A percentile compares a stretch with the other conserved stretches of the same genome.
Evolutionary conservation across 2,888 invertebrate genomes (phyloP).

Genomic region (Coelogynopora nodosa): DNA sequence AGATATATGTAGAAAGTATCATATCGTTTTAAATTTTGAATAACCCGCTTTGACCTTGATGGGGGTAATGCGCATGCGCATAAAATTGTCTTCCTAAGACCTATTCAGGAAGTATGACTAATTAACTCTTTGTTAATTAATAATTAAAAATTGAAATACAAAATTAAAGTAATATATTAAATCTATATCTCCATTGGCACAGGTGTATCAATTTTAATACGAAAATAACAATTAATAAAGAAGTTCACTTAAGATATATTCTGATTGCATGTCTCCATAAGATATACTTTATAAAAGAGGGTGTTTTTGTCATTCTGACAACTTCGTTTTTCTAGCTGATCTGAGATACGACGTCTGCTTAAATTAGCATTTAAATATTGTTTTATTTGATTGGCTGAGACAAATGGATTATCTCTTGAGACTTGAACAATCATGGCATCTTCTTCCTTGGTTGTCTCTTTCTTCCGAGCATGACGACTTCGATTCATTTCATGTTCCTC

Average conservation of each 20-base stretch:
- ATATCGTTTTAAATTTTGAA: not conserved
- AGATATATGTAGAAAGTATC: not conserved
- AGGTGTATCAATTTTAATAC: not conserved
- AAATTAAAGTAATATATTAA: not conserved
- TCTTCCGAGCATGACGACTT: not conserved
- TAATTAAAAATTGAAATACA: not conserved
- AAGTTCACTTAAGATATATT: slow-evolving; percentile 7
- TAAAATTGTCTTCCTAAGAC: not conserved
- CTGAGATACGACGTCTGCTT: not conserved
- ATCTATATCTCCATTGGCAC: not conserved
- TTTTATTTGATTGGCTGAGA: not conserved
- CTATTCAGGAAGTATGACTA: not conserved
- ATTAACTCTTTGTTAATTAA: not conserved
- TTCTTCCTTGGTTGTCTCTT: not conserved
- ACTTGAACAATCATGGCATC: not conserved
- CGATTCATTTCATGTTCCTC: not conserved
- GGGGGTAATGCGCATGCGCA: slow-evolving; percentile 21
- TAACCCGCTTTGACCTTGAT: slow-evolving; percentile 20
- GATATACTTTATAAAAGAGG: not conserved
- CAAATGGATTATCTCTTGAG: not conserved
- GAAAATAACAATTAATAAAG: not conserved
- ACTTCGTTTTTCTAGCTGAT: not conserved
- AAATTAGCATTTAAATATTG: not conserved
- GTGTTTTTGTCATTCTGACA: not conserved
- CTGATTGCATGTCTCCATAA: slow-evolving; percentile 28